A percentile compares a stretch with the other conserved stretches of the same genome.
Evolutionary conservation across 2,888 invertebrate species (phyloP).

Genomic region (Brachyopa scutellaris): DNA sequence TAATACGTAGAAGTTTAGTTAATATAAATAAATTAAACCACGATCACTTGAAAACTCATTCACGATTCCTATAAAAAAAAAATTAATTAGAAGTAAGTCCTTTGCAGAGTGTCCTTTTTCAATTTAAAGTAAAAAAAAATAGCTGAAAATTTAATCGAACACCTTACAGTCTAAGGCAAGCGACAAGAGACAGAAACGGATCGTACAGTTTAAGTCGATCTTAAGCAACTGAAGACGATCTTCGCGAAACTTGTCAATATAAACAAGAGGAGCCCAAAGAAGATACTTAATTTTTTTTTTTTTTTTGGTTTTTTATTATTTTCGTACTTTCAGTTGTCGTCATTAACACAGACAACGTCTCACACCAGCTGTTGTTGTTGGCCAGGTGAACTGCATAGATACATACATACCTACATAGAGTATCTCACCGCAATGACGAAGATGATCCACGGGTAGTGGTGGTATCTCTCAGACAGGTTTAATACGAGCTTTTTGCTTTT

Average conservation of each 20-base stretch:
- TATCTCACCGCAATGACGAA: constrained; percentile 57
- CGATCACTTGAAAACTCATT: constrained; percentile 74
- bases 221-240: constrained; percentile 82
- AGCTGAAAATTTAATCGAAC: too few relatives aligned
- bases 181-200: constrained; percentile 74
- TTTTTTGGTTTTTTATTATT: constrained; percentile 9
- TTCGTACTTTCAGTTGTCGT: constrained; percentile 43
- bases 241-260: constrained; percentile 81
- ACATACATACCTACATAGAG: constrained; percentile 3
- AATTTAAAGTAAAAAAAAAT: too few relatives aligned
- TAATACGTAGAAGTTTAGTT: constrained; percentile 75
- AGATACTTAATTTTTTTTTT: constrained; percentile 6
- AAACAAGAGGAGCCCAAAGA: constrained; percentile 76
- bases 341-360: constrained; percentile 58
- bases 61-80: constrained; percentile 68
- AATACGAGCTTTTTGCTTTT: constrained; percentile 51
- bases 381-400: constrained; percentile 50
- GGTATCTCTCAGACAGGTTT: constrained; percentile 61
- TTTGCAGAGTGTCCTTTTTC: constrained; percentile 62
- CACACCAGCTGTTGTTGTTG: constrained; percentile 46
- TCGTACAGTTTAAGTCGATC: constrained; percentile 82
- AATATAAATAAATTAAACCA: constrained; percentile 74
- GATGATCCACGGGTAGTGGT: constrained; percentile 54
- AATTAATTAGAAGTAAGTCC: constrained; percentile 38
- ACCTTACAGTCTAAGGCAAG: constrained; percentile 66